Evolutionary conservation across 2,797 vertebrate genomes (phyloP).

Genomic region (Enteromius argenteus): DNA sequence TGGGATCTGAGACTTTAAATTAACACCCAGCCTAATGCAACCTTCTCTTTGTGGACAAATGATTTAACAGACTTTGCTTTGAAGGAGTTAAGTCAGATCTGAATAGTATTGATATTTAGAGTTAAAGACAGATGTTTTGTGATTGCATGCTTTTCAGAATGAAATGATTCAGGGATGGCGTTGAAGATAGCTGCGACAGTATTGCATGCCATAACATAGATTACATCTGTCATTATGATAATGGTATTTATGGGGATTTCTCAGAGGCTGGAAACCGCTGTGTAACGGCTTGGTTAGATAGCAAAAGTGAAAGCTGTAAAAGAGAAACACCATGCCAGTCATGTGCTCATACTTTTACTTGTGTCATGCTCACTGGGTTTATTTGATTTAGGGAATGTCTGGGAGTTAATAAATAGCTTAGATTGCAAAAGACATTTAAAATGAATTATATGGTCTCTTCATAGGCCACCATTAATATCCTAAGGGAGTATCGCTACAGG

Average conservation of each 20-base stretch:
- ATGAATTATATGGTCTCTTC: not conserved
- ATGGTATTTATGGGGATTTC: conserved; percentile 29
- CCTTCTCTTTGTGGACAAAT: conserved; percentile 71
- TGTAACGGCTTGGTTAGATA: not conserved
- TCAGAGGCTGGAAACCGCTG: not conserved
- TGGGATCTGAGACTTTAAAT: conserved; percentile 59
- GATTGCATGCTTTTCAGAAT: not conserved
- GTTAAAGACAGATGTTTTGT: not conserved
- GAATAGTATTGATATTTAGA: conserved; percentile 21
- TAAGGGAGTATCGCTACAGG: not conserved
- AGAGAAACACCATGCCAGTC: not conserved
- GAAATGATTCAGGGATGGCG: not conserved
- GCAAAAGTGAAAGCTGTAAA: conserved; percentile 36
- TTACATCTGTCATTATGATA: conserved; percentile 3
- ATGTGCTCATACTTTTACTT: not conserved
- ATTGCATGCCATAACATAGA: not conserved
- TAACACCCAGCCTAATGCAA: conserved; percentile 42
- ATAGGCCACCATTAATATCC: conserved; percentile 14
- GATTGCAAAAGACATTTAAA: conserved; percentile 11
- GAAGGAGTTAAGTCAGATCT: not conserved
- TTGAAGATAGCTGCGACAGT: not conserved
- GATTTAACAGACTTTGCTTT: conserved; percentile 56
- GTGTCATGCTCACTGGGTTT: not conserved
- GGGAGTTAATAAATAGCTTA: conserved; percentile 3
- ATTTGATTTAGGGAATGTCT: conserved; percentile 10